Percentiles rank a stretch among this genome's conserved stretches.
phyloP scores from a whole-genome alignment of 2,113 vertebrate species.

The Falcunculus frontatus region DNA sequence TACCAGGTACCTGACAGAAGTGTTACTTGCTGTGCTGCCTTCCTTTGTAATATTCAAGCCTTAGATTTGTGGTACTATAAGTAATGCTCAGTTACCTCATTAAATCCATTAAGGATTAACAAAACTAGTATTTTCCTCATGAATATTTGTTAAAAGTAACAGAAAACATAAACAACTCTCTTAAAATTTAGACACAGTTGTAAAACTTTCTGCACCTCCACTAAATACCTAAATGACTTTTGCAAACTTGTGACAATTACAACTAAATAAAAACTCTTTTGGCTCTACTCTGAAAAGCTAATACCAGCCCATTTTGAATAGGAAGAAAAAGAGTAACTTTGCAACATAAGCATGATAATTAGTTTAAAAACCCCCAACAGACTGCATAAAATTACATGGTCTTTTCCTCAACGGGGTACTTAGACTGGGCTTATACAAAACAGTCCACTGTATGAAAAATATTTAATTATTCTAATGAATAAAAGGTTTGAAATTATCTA shows the following conservation, averaged over 20 bases:
- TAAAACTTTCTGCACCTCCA: not conserved
- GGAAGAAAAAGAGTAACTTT: not conserved
- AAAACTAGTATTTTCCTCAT: not conserved
- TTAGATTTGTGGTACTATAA: not conserved
- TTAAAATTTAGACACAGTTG: not conserved
- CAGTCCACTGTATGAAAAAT: not conserved
- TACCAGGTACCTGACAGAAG: not conserved
- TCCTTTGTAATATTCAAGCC: not conserved
- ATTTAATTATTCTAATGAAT: not conserved
- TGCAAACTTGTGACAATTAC: not conserved
- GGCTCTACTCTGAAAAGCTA: not conserved
- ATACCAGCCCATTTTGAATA: not conserved
- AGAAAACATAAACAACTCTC: not conserved
- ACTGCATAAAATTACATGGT: not conserved
- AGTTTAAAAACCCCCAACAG: not conserved
- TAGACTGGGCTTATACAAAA: not conserved
- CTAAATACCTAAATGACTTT: not conserved
- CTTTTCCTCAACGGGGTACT: not conserved
- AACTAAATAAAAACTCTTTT: not conserved
- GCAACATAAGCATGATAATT: not conserved
- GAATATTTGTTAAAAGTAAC: not conserved
- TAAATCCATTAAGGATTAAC: not conserved
- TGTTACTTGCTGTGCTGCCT: not conserved
- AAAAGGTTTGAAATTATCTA: not conserved
- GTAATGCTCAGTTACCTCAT: not conserved